Percentiles rank a stretch among this genome's conserved stretches.
Evolutionary conservation across 2,888 invertebrate genomes (phyloP).

Genomic region (Maniola hyperantus): DNA sequence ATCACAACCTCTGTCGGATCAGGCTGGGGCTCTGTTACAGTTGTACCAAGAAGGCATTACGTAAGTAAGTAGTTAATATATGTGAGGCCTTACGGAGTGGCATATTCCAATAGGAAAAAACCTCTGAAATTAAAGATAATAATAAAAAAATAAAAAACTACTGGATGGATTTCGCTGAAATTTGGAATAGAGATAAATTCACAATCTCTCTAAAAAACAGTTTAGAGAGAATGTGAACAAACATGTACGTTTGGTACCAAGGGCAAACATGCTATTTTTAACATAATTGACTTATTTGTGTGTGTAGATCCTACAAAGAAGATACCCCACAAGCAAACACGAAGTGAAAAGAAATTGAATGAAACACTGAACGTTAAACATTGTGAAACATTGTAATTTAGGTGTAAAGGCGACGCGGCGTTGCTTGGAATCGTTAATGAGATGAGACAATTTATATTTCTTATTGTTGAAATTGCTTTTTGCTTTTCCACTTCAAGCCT

Average conservation of each 20-base stretch:
- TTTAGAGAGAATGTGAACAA: not conserved
- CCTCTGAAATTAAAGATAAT: too few species aligned
- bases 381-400: slow-evolving; percentile 15
- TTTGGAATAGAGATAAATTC: too few species aligned
- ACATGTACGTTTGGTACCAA: not conserved
- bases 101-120: too few species aligned
- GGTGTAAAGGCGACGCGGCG: slow-evolving; percentile 2
- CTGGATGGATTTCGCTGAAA: too few species aligned
- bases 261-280: not conserved
- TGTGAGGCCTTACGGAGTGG: too few species aligned
- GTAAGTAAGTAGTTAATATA: too few species aligned
- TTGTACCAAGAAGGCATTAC: too few species aligned
- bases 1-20: too few species aligned
- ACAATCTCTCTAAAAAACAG: not conserved
- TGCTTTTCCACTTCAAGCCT: not conserved
- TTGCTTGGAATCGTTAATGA: not conserved
- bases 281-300: slow-evolving; percentile 4
- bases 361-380: slow-evolving; percentile 4
- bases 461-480: slow-evolving; percentile 14
- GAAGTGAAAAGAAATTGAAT: slow-evolving; percentile 9
- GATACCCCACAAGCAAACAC: slow-evolving; percentile 8
- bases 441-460: slow-evolving; percentile 18
- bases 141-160: too few species aligned
- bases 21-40: too few species aligned
- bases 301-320: not conserved